Evolutionary conservation across 2,113 vertebrate species (phyloP).

Genomic region (Hymenochirus boettgeri): DNA sequence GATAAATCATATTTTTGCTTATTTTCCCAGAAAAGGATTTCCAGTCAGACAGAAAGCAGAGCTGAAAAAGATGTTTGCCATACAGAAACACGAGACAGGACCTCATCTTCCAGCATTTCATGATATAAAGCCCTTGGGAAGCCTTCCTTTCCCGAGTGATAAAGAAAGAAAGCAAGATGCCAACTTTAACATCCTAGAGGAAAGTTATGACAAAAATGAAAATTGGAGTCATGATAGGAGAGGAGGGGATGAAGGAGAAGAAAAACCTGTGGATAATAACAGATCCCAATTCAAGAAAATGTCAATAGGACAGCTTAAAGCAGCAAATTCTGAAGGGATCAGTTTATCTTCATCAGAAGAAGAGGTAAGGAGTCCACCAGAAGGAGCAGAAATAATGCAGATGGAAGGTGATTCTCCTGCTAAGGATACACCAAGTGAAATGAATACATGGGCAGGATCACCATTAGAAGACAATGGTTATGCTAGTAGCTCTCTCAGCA

Average conservation of each 20-base stretch:
- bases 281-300: slow-evolving; percentile 53
- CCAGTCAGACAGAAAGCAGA: not conserved
- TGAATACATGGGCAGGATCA: slow-evolving; percentile 59
- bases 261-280: slow-evolving; percentile 53
- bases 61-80: slow-evolving; percentile 54
- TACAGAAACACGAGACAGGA: slow-evolving; percentile 46
- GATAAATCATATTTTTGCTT: too few relatives aligned
- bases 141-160: slow-evolving; percentile 1
- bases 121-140: slow-evolving; percentile 24
- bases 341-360: slow-evolving; percentile 38
- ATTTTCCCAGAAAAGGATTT: not conserved
- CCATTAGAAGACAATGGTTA: slow-evolving; percentile 74
- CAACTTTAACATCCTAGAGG: slow-evolving; percentile 86
- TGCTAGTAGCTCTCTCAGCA: slow-evolving; percentile 76
- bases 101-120: slow-evolving; percentile 23
- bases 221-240: slow-evolving; percentile 72
- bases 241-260: slow-evolving; percentile 45
- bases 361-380: slow-evolving; percentile 73
- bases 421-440: slow-evolving; percentile 16
- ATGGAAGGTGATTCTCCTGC: slow-evolving; percentile 29
- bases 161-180: slow-evolving; percentile 65
- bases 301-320: slow-evolving; percentile 46
- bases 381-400: slow-evolving; percentile 72
- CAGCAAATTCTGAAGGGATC: slow-evolving; percentile 11
- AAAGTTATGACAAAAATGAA: slow-evolving; percentile 71